Evolutionary conservation across 2,113 vertebrate genomes (phyloP).

Genomic region (Gavia stellata): DNA sequence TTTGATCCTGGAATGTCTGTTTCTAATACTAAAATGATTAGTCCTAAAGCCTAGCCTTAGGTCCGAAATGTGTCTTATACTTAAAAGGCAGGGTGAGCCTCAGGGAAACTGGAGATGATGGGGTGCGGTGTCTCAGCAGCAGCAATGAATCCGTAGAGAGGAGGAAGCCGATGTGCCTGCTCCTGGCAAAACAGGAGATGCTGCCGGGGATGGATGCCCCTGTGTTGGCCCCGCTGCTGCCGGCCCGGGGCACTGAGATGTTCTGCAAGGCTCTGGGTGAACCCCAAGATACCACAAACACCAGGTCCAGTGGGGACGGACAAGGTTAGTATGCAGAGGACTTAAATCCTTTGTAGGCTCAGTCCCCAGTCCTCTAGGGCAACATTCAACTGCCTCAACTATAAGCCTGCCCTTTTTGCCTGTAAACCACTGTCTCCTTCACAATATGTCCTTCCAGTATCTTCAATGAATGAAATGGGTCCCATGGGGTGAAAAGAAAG

Average conservation of each 20-base stretch:
- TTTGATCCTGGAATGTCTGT: background rate
- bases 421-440: background rate
- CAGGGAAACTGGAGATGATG: background rate
- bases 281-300: rapidly evolving
- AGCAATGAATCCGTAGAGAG: background rate
- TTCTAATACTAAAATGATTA: background rate
- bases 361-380: background rate
- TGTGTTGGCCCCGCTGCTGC: background rate
- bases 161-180: background rate
- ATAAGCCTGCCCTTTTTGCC: background rate
- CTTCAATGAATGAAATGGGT: background rate
- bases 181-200: background rate
- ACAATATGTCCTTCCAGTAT: rapidly evolving
- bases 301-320: rapidly evolving
- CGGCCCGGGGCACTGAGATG: rapidly evolving
- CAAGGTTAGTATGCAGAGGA: background rate
- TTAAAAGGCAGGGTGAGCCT: background rate
- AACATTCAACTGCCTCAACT: background rate
- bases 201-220: background rate
- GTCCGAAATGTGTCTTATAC: background rate
- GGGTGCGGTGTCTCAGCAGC: background rate
- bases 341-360: background rate
- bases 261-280: background rate
- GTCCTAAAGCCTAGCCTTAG: background rate
- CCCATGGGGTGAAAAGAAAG: background rate